These are phyloP conservation scores for Heliconius melpomene DNA, from an alignment of 1,140 invertebrate species.

Conservation along the genomic window DNA sequence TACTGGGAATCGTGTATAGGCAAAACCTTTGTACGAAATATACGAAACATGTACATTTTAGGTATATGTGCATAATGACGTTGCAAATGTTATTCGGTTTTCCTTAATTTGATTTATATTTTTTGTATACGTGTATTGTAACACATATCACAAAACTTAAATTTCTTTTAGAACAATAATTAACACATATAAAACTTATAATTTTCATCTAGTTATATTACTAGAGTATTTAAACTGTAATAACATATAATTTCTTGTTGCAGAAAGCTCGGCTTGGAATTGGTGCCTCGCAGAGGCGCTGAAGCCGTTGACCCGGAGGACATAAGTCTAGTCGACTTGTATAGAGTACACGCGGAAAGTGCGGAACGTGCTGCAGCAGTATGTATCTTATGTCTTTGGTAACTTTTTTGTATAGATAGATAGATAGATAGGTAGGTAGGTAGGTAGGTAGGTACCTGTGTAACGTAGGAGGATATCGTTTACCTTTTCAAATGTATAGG, in stretches of 20 bases:
- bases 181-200: too few relatives aligned
- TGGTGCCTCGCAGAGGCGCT: slow-evolving; percentile 93
- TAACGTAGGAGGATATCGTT: too few relatives aligned
- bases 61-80: background rate
- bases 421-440: background rate
- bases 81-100: background rate
- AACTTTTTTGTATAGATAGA: background rate
- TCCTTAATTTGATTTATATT: background rate
- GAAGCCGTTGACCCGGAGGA: slow-evolving; percentile 94
- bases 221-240: background rate
- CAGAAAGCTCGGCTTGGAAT: slow-evolving; percentile 94
- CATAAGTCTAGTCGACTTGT: slow-evolving; percentile 93
- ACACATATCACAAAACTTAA: background rate
- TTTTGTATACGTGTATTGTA: background rate
- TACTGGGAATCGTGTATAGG: slow-evolving; percentile 48
- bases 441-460: too few relatives aligned
- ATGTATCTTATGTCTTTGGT: slow-evolving; percentile 38
- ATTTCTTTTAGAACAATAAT: too few relatives aligned
- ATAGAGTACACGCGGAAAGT: slow-evolving; percentile 92
- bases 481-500: too few relatives aligned
- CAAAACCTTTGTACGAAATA: background rate
- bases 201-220: background rate
- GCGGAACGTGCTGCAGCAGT: slow-evolving; percentile 88
- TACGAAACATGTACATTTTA: background rate
- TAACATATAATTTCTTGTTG: slow-evolving; percentile 70